These are phyloP conservation scores for Penaeus monodon DNA, from an alignment of 2,888 invertebrate genomes.

Conservation along the genomic window DNA sequence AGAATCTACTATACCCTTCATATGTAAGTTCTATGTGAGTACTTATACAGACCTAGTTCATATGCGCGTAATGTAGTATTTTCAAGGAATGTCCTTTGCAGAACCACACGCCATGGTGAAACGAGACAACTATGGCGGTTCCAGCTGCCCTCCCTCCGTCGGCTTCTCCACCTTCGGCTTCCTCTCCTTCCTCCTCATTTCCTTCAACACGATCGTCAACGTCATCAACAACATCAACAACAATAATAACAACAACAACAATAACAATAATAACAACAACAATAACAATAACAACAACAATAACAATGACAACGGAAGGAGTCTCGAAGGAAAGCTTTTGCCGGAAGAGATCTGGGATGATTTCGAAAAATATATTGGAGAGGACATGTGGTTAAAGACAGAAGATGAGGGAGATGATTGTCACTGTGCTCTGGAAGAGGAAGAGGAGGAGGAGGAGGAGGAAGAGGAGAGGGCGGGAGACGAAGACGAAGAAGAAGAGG, in stretches of 20 bases:
- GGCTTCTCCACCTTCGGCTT: constrained; percentile 45
- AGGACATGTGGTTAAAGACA: not conserved
- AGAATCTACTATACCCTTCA: no score
- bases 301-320: not conserved
- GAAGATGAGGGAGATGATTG: no score
- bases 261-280: constrained; percentile 34
- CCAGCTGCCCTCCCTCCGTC: constrained; percentile 21
- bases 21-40: no score
- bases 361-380: not conserved
- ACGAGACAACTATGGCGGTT: constrained; percentile 2
- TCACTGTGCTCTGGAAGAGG: no score
- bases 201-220: constrained; percentile 49
- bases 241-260: constrained; percentile 39
- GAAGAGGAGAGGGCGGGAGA: not conserved
- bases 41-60: no score
- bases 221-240: constrained; percentile 44
- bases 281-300: constrained; percentile 33
- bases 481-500: not conserved
- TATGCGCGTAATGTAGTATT: not conserved
- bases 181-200: constrained; percentile 46
- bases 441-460: not conserved
- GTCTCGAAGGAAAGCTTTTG: not conserved
- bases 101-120: not conserved
- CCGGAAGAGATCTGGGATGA: not conserved
- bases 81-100: not conserved